Evolutionary conservation across 2,888 invertebrate genomes (phyloP).

Genomic region (Bhutanitis thaidina): DNA sequence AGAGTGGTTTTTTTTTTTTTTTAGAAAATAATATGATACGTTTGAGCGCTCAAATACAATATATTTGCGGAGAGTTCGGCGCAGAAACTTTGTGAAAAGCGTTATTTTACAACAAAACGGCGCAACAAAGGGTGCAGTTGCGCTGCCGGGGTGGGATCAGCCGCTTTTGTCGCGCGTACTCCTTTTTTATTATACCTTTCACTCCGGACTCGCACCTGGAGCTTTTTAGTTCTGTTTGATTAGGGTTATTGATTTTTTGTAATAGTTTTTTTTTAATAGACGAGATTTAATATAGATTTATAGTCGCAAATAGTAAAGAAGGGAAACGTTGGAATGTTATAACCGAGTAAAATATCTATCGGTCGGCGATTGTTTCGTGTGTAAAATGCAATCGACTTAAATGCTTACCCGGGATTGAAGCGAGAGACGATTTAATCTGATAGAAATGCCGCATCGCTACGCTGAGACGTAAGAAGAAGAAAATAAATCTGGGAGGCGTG

Average conservation of each 20-base stretch:
- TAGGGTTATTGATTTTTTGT: constrained; percentile 10
- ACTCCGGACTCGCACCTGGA: constrained; percentile 11
- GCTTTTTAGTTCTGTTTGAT: constrained; percentile 3
- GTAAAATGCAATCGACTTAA: no score
- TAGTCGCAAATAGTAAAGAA: not conserved
- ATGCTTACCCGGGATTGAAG: no score
- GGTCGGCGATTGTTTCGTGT: no score
- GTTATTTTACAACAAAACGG: constrained; percentile 21
- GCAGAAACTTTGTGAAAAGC: constrained; percentile 9
- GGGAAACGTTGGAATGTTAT: no score
- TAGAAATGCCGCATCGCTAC: no score
- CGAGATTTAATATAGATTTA: not conserved
- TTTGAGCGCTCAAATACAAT: constrained; percentile 17
- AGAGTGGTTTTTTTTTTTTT: constrained; percentile 15
- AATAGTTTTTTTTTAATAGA: not conserved
- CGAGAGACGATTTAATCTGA: no score
- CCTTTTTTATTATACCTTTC: constrained; percentile 8
- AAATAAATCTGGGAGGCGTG: no score
- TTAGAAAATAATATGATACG: constrained; percentile 10
- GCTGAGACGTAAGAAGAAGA: no score
- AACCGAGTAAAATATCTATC: no score
- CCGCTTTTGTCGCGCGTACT: constrained; percentile 9
- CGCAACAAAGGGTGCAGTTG: constrained; percentile 22
- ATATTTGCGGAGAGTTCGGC: not conserved
- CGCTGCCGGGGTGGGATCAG: constrained; percentile 21